phyloP scores from a whole-genome alignment of 2,113 vertebrate genomes.

The Galemys pyrenaicus region DNA sequence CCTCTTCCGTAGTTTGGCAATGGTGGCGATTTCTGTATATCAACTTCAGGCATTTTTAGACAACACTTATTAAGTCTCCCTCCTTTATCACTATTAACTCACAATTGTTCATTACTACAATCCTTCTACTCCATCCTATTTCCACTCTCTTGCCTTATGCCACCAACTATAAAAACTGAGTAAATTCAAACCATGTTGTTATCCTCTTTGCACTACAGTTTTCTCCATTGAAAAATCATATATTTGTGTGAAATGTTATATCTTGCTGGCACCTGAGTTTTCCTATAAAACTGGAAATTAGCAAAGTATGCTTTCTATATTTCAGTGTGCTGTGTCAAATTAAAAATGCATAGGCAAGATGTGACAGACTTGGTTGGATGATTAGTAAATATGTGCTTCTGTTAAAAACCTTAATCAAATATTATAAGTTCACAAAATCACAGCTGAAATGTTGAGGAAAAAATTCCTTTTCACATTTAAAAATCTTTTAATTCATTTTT shows the following conservation, averaged over 20 bases:
- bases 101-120: neutral
- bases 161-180: neutral
- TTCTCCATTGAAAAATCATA: slow-evolving; percentile 15
- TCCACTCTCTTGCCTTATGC: neutral
- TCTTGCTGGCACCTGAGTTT: neutral
- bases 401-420: neutral
- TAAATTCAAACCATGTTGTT: neutral
- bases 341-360: neutral
- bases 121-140: neutral
- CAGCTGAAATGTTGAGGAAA: neutral
- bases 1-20: neutral
- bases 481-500: neutral
- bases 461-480: neutral
- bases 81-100: neutral
- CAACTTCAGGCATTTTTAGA: neutral
- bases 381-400: neutral
- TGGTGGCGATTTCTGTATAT: neutral
- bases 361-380: neutral
- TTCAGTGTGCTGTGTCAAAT: neutral
- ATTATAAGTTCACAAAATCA: neutral
- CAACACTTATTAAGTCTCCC: no score
- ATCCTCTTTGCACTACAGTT: neutral
- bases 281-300: neutral
- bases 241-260: neutral
- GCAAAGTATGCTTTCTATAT: neutral